These are phyloP conservation scores for Scolopax mira DNA, from an alignment of 2,113 vertebrate species.

Conservation along the genomic window DNA sequence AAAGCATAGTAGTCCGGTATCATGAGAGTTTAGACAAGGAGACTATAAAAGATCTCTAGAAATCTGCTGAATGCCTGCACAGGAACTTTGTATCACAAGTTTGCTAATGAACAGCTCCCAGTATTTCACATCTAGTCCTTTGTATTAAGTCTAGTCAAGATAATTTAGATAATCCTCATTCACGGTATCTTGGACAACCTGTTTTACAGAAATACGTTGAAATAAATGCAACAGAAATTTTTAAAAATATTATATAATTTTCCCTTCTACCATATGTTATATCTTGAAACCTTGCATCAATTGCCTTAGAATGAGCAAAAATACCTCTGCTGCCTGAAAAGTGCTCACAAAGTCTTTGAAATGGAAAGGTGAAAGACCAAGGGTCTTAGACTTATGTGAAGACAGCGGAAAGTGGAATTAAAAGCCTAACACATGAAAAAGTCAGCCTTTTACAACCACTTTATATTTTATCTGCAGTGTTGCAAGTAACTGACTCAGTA, in stretches of 20 bases:
- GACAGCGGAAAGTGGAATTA: not conserved
- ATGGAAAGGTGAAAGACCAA: not conserved
- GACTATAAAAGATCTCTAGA: not conserved
- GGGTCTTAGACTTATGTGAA: not conserved
- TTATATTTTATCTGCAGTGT: not conserved
- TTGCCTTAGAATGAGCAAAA: constrained; percentile 3
- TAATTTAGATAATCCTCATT: not conserved
- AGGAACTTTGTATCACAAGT: not conserved
- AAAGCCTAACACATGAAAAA: not conserved
- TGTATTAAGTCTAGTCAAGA: not conserved
- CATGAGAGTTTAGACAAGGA: not conserved
- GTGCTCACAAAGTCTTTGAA: constrained; percentile 8
- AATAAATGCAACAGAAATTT: not conserved
- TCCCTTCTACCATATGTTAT: not conserved
- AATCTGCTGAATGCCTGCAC: not conserved
- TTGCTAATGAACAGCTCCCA: not conserved
- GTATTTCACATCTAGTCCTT: not conserved
- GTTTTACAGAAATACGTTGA: not conserved
- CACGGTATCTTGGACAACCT: not conserved
- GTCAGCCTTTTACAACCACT: not conserved
- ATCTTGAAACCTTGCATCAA: not conserved
- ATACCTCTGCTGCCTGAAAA: not conserved
- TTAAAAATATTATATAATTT: not conserved
- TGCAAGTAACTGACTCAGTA: not conserved
- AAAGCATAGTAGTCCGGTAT: not conserved